Evolutionary conservation across 2,888 invertebrate genomes (phyloP), one percentile per base, ranked within the genome.

Genomic region (Alentia gelatinosa): DNA sequence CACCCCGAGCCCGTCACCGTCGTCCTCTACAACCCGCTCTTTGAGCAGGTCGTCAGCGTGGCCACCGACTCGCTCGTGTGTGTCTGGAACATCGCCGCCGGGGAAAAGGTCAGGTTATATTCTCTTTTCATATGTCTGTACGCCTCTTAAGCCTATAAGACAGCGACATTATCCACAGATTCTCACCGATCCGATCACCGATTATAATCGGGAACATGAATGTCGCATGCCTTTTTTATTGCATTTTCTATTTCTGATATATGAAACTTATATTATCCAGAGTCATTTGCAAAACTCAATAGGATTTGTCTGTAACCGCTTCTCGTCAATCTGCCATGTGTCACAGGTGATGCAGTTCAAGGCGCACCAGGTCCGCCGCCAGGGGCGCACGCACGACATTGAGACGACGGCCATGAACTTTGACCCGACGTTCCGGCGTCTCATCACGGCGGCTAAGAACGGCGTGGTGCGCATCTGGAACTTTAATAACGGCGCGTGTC

Each of bases 401-500:
- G 98, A 98, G 96, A 98, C 98, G 92, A 98, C 98, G 0, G 97
- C 98, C 3, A 97, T 97, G 39, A 97, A 97, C 94, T 98, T 98
- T 95, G 98, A 98, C 96, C 97, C 97, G 0, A 97, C 97, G 35
- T 96, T 97, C 93, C 97, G 98, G 94, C 97, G 98, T 91, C 96
- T 98, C 40, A 96, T 98, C 91, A 98, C 98, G 0, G 98, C 98
- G 0, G 98, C 98, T 0, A 97, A 97, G 89, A 97, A 98, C 95
- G 98, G 98, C 19, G 97, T 97, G 0, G 96, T 98, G 9, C 98
- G 97, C 96, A 97, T 98, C 47, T 98, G 98, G 98, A 98, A 98
- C 96, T 98, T 98, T 94, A 98, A 98, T 94, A 97, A 97, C 37
- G 98, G 98, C 0, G 97, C 97, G 5, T 98, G 98, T 94, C 95